Conservation (phyloP, 2,113 vertebrate species). For the Terrapene triunguis region DNA sequence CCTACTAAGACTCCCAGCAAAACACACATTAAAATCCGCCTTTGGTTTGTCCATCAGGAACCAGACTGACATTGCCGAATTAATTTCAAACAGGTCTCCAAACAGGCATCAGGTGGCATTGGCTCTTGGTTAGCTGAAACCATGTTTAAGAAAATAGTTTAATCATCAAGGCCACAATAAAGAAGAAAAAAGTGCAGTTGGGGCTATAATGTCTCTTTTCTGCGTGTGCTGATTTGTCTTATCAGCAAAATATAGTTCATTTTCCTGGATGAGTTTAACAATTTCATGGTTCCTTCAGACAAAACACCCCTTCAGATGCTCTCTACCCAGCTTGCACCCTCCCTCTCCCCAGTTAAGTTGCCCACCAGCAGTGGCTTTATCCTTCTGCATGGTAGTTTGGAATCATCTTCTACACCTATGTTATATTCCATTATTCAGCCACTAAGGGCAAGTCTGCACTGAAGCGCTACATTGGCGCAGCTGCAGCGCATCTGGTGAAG, state of each 20-base stretch:
- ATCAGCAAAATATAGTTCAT: neutral
- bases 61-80: neutral
- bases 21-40: neutral
- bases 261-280: neutral
- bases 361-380: neutral
- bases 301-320: neutral
- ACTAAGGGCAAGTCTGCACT: neutral
- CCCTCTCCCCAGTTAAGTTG: neutral
- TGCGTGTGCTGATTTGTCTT: neutral
- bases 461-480: no score
- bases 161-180: neutral
- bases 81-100: neutral
- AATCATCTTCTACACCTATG: neutral
- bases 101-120: neutral
- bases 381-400: neutral
- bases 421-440: neutral
- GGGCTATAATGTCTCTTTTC: neutral
- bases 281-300: slow-evolving; percentile 13
- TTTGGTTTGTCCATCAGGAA: neutral
- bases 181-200: neutral
- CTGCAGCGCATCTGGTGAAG: no score
- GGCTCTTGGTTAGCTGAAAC: neutral
- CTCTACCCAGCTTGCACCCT: slow-evolving; percentile 21
- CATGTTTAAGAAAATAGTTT: accelerated
- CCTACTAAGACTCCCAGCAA: neutral